These are phyloP conservation scores for Poecilia gillii DNA, from an alignment of 2,797 vertebrate genomes.

Conservation along the genomic window DNA sequence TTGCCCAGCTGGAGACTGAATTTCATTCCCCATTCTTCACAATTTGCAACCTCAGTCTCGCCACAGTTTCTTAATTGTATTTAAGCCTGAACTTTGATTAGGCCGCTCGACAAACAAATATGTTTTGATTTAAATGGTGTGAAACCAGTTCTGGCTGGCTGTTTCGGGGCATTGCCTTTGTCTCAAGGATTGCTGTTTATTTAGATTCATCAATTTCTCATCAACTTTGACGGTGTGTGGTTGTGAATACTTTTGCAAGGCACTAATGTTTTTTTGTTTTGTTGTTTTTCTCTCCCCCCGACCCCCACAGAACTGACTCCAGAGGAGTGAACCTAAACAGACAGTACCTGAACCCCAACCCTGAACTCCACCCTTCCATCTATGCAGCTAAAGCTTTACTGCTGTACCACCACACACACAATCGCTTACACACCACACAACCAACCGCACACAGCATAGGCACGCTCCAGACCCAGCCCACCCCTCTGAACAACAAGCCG, in stretches of 20 bases:
- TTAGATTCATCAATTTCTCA: not conserved
- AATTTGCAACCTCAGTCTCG: not conserved
- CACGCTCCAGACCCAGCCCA: slow-evolving; percentile 58
- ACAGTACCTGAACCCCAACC: slow-evolving; percentile 92
- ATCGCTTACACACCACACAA: slow-evolving; percentile 72
- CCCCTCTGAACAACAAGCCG: slow-evolving; percentile 68
- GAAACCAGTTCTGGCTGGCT: no score
- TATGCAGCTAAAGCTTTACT: slow-evolving; percentile 91
- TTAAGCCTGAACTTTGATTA: not conserved
- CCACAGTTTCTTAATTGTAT: not conserved
- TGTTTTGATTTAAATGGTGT: not conserved
- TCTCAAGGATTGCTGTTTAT: no score
- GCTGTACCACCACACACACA: slow-evolving; percentile 93
- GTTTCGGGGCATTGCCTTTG: no score
- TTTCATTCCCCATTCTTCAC: not conserved
- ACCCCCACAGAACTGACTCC: slow-evolving; percentile 87
- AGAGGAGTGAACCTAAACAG: slow-evolving; percentile 96
- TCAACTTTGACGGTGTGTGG: not conserved
- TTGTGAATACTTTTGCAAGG: not conserved
- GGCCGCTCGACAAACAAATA: not conserved
- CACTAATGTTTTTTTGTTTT: not conserved
- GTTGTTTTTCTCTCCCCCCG: not conserved
- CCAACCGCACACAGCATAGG: slow-evolving; percentile 62
- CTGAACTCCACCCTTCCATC: slow-evolving; percentile 91
- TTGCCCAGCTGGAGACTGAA: not conserved